These are phyloP conservation scores for Melanotaenia pygmaea DNA, from an alignment of 2,797 vertebrate species.

Conservation along the genomic window DNA sequence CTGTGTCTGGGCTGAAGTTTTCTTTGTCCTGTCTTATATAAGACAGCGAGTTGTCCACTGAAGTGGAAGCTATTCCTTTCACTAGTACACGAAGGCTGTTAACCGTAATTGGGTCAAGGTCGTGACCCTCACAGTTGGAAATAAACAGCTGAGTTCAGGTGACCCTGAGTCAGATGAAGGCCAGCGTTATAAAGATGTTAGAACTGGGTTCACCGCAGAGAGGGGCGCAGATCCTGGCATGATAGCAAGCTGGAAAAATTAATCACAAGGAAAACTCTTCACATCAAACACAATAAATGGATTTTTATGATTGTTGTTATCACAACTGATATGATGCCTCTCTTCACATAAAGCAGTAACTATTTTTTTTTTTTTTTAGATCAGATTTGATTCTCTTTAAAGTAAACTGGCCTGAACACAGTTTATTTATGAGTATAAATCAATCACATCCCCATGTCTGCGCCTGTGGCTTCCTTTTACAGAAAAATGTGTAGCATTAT, in stretches of 20 bases:
- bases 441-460: background rate
- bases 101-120: conserved; percentile 44
- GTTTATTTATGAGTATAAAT: background rate
- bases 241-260: background rate
- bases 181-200: conserved; percentile 30
- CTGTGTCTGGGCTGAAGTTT: background rate
- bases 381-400: background rate
- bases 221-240: background rate
- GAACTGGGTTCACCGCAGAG: background rate
- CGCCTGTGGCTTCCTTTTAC: background rate
- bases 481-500: background rate
- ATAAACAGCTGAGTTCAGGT: conserved; percentile 15
- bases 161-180: conserved; percentile 41
- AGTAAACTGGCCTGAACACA: background rate
- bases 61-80: conserved; percentile 22
- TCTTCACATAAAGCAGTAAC: background rate
- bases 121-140: conserved; percentile 39
- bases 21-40: conserved; percentile 26
- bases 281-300: background rate
- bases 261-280: background rate
- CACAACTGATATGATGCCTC: background rate
- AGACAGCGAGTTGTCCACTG: conserved; percentile 9
- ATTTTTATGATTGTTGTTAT: background rate
- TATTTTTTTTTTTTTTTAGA: too few relatives aligned
- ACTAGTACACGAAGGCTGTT: conserved; percentile 39